A percentile compares a stretch with the other conserved stretches of the same genome.
Evolutionary conservation across 2,888 invertebrate species (phyloP).

Genomic region (Odontothrips loti): DNA sequence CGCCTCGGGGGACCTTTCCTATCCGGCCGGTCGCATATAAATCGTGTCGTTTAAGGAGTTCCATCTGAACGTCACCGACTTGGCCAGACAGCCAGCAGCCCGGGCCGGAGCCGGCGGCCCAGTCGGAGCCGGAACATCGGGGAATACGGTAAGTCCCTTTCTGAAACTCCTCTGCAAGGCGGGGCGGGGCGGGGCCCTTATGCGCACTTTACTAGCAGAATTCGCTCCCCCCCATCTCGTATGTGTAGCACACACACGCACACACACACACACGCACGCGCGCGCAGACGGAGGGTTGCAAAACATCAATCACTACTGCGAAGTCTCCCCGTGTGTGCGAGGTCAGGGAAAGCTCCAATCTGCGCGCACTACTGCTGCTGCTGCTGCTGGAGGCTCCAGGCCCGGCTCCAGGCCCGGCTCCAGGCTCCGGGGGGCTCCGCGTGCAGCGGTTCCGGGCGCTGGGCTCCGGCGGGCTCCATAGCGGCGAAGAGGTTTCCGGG

Average conservation of each 20-base stretch:
- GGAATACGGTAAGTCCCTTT: too few species aligned
- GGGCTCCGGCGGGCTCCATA: too few species aligned
- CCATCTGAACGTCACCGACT: conserved; percentile 10
- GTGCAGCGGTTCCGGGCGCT: too few species aligned
- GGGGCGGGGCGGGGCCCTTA: background rate
- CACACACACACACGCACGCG: too few species aligned
- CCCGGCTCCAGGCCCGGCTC: background rate
- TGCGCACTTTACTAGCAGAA: background rate
- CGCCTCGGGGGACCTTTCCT: background rate
- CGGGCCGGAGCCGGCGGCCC: too few species aligned
- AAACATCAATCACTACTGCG: too few species aligned
- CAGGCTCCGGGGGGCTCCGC: background rate
- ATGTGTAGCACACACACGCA: too few species aligned
- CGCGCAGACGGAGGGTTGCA: too few species aligned
- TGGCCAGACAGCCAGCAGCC: background rate
- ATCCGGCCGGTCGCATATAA: conserved; percentile 19
- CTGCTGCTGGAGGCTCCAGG: background rate
- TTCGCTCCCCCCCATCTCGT: background rate
- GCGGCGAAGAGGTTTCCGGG: background rate
- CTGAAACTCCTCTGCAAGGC: background rate
- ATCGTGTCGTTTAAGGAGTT: background rate
- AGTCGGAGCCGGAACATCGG: too few species aligned
- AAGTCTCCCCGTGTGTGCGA: background rate
- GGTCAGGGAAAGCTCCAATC: background rate
- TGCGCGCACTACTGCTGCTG: background rate